These are phyloP conservation scores for Uromys caudimaculatus DNA, from an alignment of 2,797 vertebrate species.

Conservation along the genomic window DNA sequence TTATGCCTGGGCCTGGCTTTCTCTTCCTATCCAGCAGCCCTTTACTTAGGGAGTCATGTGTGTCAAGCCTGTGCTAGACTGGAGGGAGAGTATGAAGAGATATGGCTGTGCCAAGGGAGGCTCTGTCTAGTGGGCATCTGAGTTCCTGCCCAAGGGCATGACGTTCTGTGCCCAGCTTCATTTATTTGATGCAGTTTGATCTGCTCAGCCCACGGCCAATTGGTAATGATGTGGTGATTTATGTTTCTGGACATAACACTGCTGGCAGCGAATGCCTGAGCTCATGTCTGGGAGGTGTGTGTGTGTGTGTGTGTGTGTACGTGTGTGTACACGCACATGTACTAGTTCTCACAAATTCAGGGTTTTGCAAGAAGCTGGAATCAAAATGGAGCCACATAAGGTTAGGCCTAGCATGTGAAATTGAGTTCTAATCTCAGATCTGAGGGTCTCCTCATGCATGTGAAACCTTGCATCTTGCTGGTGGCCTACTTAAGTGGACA, in stretches of 20 bases:
- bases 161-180: background rate
- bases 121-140: background rate
- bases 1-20: background rate
- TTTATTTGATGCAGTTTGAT: constrained; percentile 39
- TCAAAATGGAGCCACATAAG: background rate
- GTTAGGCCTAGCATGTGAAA: background rate
- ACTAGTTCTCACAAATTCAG: background rate
- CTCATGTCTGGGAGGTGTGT: background rate
- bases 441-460: background rate
- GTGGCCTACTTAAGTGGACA: background rate
- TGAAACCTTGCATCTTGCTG: background rate
- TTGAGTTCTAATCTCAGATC: background rate
- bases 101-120: background rate
- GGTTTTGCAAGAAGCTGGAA: background rate
- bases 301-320: background rate
- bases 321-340: background rate
- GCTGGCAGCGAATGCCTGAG: rapidly evolving
- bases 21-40: background rate
- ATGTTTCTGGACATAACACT: background rate
- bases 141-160: background rate
- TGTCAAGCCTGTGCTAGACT: background rate
- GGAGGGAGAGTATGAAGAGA: background rate
- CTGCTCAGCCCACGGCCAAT: background rate
- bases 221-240: constrained; percentile 12
- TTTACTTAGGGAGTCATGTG: background rate